Base-by-base conservation (phyloP, 1,140 invertebrate species). In the Drosophila triauraria region DNA sequence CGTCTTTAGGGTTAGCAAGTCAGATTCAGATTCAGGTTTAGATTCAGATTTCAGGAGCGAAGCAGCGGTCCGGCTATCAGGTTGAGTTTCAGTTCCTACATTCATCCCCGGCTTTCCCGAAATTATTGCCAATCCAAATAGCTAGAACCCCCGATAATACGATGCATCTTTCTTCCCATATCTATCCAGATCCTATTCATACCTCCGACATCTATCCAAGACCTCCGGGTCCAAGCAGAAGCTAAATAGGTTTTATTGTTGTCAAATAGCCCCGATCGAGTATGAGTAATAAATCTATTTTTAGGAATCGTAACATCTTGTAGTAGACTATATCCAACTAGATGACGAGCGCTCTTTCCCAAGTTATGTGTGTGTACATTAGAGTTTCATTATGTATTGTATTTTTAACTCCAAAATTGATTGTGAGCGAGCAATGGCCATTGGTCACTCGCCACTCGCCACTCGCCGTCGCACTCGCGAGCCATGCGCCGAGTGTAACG, bases 361-460 rank as follows among this genome's bases (percentile, higher is more conserved):
- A 54, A 54, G 43, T 59, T 78, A 61, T 77, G 43, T 50, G 59
- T 77, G 46, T 69, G 43, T 69, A 50, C 44, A 43, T 71, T 74
- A 78, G 74, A 69, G 75, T 69, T 69, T 77, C 60, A 56, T 62
- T 75, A 59, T 78, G 63, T 78, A 53, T 67, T 67, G 46, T 69
- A 54, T 68, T 69, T 68, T 68, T 54, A 75, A 50, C 62, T 38
- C 32, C 32, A 53, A 60, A 70, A 70, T 51, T 46, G 40, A 59
- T 44, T 43, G 32, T 51, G 32, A 56, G 64, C 53, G 53, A 56
- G 53, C 32, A 40, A 38, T 35, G 27, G 50, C 50, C 50, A 53
- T 30, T 32, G 27, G 48, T 47, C 44, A 60, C 44, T 60, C 56
- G 32, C 53, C 46, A 48, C 47, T 48, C 47, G 48, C 27, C 50